These are phyloP conservation scores for Octonoba sinensis DNA, from an alignment of 2,888 invertebrate genomes.

Conservation along the genomic window DNA sequence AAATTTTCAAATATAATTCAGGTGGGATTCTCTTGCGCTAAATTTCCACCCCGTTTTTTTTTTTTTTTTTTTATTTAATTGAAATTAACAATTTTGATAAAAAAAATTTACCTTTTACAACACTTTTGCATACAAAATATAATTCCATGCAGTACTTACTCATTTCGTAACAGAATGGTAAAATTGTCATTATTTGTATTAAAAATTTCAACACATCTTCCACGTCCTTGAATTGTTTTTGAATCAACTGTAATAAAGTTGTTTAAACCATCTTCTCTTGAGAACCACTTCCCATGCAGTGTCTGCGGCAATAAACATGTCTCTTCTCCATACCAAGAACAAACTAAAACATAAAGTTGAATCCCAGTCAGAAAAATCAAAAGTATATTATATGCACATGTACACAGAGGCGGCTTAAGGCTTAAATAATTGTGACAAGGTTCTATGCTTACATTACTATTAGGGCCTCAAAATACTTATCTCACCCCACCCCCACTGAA, in stretches of 20 bases:
- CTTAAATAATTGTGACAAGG: too few relatives aligned
- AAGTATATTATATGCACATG: too few relatives aligned
- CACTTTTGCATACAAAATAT: not conserved
- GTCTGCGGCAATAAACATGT: slow-evolving; percentile 82
- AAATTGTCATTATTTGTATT: slow-evolving; percentile 84
- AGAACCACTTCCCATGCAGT: slow-evolving; percentile 90
- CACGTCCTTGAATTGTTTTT: slow-evolving; percentile 81
- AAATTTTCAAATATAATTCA: too few relatives aligned
- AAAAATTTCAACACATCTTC: slow-evolving; percentile 72
- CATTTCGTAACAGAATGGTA: slow-evolving; percentile 82
- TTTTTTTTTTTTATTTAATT: too few relatives aligned
- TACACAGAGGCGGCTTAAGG: too few relatives aligned
- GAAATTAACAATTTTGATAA: too few relatives aligned
- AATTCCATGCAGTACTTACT: slow-evolving; percentile 71
- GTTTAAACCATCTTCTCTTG: slow-evolving; percentile 87
- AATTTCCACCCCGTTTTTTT: too few relatives aligned
- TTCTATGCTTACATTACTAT: not conserved
- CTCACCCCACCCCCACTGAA: too few relatives aligned
- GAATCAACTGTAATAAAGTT: slow-evolving; percentile 87
- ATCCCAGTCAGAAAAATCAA: too few relatives aligned
- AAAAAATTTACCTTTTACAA: too few relatives aligned
- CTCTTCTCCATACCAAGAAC: slow-evolving; percentile 36
- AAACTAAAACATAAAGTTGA: slow-evolving; percentile 6
- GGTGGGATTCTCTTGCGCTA: too few relatives aligned
- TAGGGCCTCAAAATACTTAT: too few relatives aligned